These are phyloP conservation scores for Bombylius major DNA, from an alignment of 2,888 invertebrate genomes.

Conservation along the genomic window DNA sequence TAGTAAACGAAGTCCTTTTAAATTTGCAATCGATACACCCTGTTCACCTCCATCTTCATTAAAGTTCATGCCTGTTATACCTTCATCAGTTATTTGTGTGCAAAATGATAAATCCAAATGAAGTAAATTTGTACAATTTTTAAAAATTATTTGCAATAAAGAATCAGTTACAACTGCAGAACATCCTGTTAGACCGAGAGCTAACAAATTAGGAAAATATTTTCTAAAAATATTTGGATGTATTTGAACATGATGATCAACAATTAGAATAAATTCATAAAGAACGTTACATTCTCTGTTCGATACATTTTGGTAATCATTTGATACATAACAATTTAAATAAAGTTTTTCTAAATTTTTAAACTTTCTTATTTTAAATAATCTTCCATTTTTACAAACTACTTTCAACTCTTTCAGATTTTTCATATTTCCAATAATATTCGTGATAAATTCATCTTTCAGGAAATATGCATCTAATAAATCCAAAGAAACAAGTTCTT, in stretches of 20 bases:
- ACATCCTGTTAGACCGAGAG: neutral
- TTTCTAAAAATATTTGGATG: neutral
- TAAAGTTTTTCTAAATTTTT: neutral
- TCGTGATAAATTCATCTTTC: no score
- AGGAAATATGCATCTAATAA: neutral
- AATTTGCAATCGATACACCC: neutral
- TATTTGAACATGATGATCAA: neutral
- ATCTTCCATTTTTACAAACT: no score
- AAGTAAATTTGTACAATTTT: neutral
- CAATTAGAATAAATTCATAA: neutral
- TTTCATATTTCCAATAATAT: neutral
- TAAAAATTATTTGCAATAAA: neutral
- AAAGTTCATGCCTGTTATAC: neutral
- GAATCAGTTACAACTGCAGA: neutral
- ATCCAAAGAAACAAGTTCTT: neutral
- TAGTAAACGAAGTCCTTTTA: neutral
- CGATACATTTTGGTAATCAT: no score
- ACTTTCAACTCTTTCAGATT: no score
- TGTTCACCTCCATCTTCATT: neutral
- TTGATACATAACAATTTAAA: no score
- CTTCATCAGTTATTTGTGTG: neutral
- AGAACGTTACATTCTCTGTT: no score
- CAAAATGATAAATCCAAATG: neutral
- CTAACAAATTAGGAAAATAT: neutral
- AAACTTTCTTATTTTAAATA: neutral